phyloP scores from a whole-genome alignment of 64 coral and sea anemone genomes.

The Hydrozoanthus tunicans region DNA sequence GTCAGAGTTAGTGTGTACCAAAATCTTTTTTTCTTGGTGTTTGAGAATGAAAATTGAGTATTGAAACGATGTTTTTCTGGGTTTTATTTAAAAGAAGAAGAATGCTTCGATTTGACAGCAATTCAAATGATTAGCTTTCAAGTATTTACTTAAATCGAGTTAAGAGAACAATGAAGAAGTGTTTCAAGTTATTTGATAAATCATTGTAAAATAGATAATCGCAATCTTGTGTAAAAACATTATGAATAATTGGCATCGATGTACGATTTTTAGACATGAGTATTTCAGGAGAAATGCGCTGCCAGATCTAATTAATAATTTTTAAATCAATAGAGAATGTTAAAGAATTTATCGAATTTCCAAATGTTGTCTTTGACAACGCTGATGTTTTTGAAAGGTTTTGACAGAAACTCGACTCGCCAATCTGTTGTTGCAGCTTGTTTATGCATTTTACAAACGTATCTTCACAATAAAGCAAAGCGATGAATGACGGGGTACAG shows the following conservation, averaged over 20 bases:
- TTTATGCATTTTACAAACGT: constrained; percentile 20
- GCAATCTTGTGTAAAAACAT: constrained; percentile 30
- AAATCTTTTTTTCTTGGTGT: neutral
- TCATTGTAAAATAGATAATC: neutral
- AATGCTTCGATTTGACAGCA: constrained; percentile 32
- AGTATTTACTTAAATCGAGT: constrained; percentile 51
- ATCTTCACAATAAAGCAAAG: constrained; percentile 33
- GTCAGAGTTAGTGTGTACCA: neutral
- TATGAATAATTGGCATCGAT: constrained; percentile 32
- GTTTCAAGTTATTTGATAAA: constrained; percentile 16
- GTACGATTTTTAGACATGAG: neutral
- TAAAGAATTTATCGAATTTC: constrained; percentile 35
- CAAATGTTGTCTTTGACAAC: constrained; percentile 50
- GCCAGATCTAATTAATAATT: constrained; percentile 26
- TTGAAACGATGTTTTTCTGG: neutral
- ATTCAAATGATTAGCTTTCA: constrained; percentile 52
- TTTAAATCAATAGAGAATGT: neutral
- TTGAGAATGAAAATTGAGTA: constrained; percentile 1
- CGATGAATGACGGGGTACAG: constrained; percentile 24
- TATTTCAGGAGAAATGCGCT: constrained; percentile 4
- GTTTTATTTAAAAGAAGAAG: constrained; percentile 39
- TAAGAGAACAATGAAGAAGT: constrained; percentile 38
- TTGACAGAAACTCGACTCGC: constrained; percentile 40
- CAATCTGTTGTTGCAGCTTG: constrained; percentile 64
- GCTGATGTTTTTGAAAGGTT: constrained; percentile 16